Percentiles rank a stretch among this genome's conserved stretches.
Evolutionary conservation across 2,113 vertebrate genomes (phyloP).

Genomic region (Probosciger aterrimus): DNA sequence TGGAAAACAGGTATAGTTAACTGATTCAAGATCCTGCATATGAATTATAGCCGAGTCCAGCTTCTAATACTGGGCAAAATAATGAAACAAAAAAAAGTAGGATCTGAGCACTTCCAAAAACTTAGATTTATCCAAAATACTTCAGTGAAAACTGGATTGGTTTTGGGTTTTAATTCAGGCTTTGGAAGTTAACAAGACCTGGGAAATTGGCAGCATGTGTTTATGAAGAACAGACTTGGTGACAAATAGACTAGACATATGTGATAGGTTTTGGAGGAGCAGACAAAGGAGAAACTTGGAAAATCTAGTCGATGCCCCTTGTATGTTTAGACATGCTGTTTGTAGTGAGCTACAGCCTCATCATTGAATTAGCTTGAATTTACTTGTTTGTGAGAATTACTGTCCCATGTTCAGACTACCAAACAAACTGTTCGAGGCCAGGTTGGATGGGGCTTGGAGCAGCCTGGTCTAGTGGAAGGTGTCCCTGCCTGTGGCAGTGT

Average conservation of each 20-base stretch:
- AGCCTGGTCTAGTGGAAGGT: not conserved
- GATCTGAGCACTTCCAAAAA: not conserved
- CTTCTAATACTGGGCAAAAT: not conserved
- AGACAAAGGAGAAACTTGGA: not conserved
- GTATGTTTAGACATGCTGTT: not conserved
- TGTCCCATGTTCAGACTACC: not conserved
- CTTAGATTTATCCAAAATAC: rapidly evolving
- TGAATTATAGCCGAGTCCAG: not conserved
- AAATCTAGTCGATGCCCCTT: not conserved
- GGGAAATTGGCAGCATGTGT: not conserved
- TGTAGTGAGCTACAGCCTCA: not conserved
- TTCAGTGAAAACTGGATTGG: not conserved
- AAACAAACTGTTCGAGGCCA: not conserved
- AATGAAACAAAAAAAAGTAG: not conserved
- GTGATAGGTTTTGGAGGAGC: not conserved
- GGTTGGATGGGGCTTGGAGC: not conserved
- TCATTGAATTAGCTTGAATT: not conserved
- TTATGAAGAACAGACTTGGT: not conserved
- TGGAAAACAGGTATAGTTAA: not conserved
- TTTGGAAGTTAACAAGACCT: not conserved
- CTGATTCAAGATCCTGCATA: not conserved
- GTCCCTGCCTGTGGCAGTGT: not conserved
- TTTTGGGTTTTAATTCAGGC: not conserved
- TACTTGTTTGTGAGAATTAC: not conserved
- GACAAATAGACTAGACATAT: not conserved